These are phyloP conservation scores for Macropis europaea DNA, from an alignment of 2,888 invertebrate genomes.

Conservation along the genomic window DNA sequence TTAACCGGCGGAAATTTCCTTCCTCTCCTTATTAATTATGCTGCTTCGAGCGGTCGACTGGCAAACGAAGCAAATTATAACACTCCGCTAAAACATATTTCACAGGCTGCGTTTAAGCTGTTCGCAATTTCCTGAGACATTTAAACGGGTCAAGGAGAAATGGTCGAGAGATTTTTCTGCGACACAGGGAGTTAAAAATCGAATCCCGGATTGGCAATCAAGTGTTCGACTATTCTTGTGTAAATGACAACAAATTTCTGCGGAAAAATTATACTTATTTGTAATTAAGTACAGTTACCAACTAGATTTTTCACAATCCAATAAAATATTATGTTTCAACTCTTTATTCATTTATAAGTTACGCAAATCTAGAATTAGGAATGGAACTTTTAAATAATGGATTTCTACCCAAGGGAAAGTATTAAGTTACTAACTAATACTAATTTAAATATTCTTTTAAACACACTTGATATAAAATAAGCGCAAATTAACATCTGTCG, in stretches of 20 bases:
- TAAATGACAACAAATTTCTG: neutral
- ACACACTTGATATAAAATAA: no score
- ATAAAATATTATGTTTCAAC: no score
- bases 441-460: no score
- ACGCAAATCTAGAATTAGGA: no score
- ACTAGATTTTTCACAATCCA: no score
- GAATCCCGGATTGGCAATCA: neutral
- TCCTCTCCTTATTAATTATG: conserved; percentile 10
- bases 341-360: no score
- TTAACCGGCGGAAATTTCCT: conserved; percentile 7
- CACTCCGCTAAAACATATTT: neutral
- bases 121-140: neutral
- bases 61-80: neutral
- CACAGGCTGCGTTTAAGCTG: neutral
- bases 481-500: no score
- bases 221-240: neutral
- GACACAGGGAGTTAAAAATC: neutral
- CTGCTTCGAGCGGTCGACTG: neutral
- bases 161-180: neutral
- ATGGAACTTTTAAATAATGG: no score
- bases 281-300: no score
- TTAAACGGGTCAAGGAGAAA: neutral
- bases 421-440: no score
- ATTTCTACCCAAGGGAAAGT: no score
- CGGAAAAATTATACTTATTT: neutral